Base-by-base conservation (phyloP, 2,797 vertebrate species). In the Acomys russatus region DNA sequence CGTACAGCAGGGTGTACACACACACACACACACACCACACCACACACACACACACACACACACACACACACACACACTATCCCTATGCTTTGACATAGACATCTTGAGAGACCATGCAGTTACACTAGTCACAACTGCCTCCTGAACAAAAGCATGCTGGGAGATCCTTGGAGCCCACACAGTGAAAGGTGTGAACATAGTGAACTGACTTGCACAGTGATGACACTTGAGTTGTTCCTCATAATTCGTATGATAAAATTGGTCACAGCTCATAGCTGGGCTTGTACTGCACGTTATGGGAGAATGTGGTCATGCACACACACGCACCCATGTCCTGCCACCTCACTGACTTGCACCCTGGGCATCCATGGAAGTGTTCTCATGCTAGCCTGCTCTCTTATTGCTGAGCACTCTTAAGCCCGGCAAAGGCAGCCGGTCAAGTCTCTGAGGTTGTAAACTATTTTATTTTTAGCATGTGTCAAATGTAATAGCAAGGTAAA, bases 381-480 rank as follows among this genome's bases (percentile, higher is more conserved):
- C 18, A 54, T 49, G 49, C 68, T 3, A 11, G 14, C 6, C 49
- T 44, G 23, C n/a, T 66, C 30, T 11, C 66, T 35, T 9, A 28
- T 9, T n/a, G 77, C 1, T 0, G 9, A 78, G 71, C 23, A 66
- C 35, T 14, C 28, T 30, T 44, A 33, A 56, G n/a, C 68, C 6
- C n/a, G 51, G 56, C 23, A 84, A 4, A 44, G 87, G 66, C 79
- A 78, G 95, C 35, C 8, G 83, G 54, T 49, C 89, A 82, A 73
- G 59, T 71, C 78, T 56, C 73, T 5, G 85, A 76, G 20, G n/a
- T 85, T 22, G 38, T 35, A 54, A 90, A 73, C 22, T 51, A 54
- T 84, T 92, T 92, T 92, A 95, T 73, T 96, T 95, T 78, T 73
- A 95, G 77, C 73, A 66, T 12, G n/a, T 9, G 86, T 76, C 61